Percentiles rank a stretch among this genome's conserved stretches.
Evolutionary conservation across 2,797 vertebrate species (phyloP).

Genomic region (Cheirogaleus major): DNA sequence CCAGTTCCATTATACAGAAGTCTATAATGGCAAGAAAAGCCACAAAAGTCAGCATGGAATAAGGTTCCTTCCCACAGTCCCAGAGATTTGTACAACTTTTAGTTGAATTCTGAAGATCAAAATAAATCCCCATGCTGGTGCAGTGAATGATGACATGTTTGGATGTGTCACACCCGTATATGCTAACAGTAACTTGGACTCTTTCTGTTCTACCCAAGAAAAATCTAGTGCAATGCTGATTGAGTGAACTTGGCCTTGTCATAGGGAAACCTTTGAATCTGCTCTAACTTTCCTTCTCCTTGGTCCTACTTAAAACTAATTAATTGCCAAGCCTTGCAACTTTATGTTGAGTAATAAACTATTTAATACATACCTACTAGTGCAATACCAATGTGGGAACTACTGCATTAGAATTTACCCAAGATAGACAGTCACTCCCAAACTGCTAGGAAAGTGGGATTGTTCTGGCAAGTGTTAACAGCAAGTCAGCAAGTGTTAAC

Average conservation of each 20-base stretch:
- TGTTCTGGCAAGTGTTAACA: no score
- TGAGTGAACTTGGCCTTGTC: accelerated
- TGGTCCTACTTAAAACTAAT: neutral
- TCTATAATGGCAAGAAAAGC: neutral
- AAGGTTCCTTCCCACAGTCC: neutral
- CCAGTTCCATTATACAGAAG: neutral
- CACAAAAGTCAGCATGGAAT: neutral
- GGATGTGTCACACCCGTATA: no score
- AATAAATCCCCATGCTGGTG: accelerated
- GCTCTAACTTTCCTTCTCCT: neutral
- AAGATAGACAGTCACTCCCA: no score
- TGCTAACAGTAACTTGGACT: neutral
- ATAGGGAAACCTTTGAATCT: neutral
- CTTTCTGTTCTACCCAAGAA: neutral
- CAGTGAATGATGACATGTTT: neutral
- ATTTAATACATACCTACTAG: no score
- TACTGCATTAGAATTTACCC: neutral
- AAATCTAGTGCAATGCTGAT: neutral
- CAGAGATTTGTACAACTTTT: neutral
- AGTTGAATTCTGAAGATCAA: neutral
- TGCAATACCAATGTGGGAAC: neutral
- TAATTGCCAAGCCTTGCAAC: neutral
- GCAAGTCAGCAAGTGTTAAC: no score
- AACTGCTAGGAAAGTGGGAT: accelerated
- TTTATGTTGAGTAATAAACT: neutral